Evolutionary conservation across 2,113 vertebrate genomes (phyloP), one percentile per base, ranked within the genome.

Genomic region (Delphinus delphis): DNA sequence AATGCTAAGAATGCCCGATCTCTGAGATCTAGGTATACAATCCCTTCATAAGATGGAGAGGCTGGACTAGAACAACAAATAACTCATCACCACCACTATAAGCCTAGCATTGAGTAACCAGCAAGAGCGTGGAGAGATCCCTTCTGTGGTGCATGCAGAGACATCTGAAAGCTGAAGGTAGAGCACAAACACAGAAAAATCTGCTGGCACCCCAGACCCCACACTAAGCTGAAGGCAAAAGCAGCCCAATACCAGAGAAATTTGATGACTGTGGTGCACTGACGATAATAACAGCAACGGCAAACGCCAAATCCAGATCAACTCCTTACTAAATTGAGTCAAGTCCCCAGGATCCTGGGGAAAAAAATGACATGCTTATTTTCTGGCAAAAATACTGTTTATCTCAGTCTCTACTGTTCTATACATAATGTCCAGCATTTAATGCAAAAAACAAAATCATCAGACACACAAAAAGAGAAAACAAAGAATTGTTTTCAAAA

Each of bases 261-360:
- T 36, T 0, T 63, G n/a, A 71, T 70, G 15, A 3, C 33, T 38
- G 8, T 2, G 1, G 20, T 53, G 25, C 38, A 6, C 6, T 8
- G 70, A 84, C 33, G 21, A 25, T 53, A 80, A 13, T 11, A 53
- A 80, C 4, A 85, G 21, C 50, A 36, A 12, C 23, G n/a, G 33
- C 79, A 79, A 63, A 80, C 44, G 36, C 6, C 38, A 81, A 53
- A 36, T 12, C 63, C 44, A 90, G 12, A 47, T 65, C 44, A 20
- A 71, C 73, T 88, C n/a, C 44, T 88, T 23, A 58, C 11, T 31
- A 50, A 31, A 7, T 1, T 12, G 67, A 33, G 26, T 28, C 74
- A 63, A n/a, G 8, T 18, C 55, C 55, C 26, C 67, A 81, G 53
- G 36, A 44, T 65, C 21, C 82, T 80, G 17, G n/a, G 38, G 65